phyloP scores from a whole-genome alignment of 2,797 vertebrate species.

The Microctenopoma stevenorrisi region DNA sequence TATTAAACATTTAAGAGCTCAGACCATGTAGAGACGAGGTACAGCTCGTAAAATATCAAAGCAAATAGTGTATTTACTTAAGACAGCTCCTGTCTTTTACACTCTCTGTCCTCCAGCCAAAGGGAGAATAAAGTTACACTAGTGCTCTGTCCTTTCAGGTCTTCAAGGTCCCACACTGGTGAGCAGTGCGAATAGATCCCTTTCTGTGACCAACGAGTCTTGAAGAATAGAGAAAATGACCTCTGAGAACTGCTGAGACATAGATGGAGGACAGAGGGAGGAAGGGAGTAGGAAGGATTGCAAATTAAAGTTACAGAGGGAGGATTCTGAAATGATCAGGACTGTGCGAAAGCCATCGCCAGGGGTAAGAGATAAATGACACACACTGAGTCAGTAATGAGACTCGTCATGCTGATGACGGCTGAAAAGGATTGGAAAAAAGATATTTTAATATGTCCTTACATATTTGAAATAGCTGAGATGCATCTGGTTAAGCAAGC shows the following conservation, averaged over 20 bases:
- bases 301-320: constrained; percentile 44
- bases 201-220: constrained; percentile 62
- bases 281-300: constrained; percentile 26
- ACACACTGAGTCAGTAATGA: constrained; percentile 57
- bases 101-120: constrained; percentile 14
- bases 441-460: constrained; percentile 27
- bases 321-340: constrained; percentile 50
- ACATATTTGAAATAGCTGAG: constrained; percentile 41
- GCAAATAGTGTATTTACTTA: constrained; percentile 15
- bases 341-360: constrained; percentile 28
- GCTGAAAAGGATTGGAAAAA: constrained; percentile 22
- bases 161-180: constrained; percentile 65
- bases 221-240: constrained; percentile 66
- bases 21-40: constrained; percentile 8
- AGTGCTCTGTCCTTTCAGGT: constrained; percentile 44
- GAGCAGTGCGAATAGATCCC: constrained; percentile 49
- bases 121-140: constrained; percentile 45
- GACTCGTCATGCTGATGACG: constrained; percentile 43
- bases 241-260: constrained; percentile 55
- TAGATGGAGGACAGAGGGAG: constrained; percentile 27
- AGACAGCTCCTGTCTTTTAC: background rate
- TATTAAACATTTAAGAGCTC: constrained; percentile 57
- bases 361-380: constrained; percentile 31
- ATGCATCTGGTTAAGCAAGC: constrained; percentile 13
- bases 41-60: constrained; percentile 6